These are phyloP conservation scores for Aphyosemion australe DNA, from an alignment of 2,113 vertebrate genomes.

Conservation along the genomic window DNA sequence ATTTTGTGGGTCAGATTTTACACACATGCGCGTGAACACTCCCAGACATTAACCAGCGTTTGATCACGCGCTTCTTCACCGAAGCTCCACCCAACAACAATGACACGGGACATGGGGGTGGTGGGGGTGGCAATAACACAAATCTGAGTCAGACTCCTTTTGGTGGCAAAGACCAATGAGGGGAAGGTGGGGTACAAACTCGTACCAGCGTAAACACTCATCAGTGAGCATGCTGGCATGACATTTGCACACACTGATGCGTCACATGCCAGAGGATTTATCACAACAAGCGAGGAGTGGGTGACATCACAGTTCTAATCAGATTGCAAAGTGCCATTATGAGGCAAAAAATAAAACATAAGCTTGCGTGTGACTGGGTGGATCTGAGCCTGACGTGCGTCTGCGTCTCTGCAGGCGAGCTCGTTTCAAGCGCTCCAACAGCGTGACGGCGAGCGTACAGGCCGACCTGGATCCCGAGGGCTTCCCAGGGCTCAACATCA, in stretches of 20 bases:
- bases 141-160: conserved; percentile 45
- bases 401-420: conserved; percentile 81
- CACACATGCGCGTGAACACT: conserved; percentile 17
- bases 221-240: conserved; percentile 35
- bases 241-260: conserved; percentile 59
- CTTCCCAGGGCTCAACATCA: conserved; percentile 81
- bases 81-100: conserved; percentile 7
- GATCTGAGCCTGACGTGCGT: conserved; percentile 23
- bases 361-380: conserved; percentile 28
- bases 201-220: conserved; percentile 52
- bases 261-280: conserved; percentile 65
- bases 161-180: conserved; percentile 24
- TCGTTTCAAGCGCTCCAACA: conserved; percentile 98
- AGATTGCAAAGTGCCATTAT: conserved; percentile 8
- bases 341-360: neutral
- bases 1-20: conserved; percentile 32
- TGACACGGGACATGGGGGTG: conserved; percentile 14
- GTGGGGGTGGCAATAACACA: conserved; percentile 4
- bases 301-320: conserved; percentile 9
- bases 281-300: conserved; percentile 15
- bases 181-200: conserved; percentile 37
- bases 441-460: conserved; percentile 95
- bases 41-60: neutral
- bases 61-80: conserved; percentile 32
- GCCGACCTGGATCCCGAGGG: conserved; percentile 96